Evolutionary conservation across 2,113 vertebrate species (phyloP).

Genomic region (Sorex araneus): DNA sequence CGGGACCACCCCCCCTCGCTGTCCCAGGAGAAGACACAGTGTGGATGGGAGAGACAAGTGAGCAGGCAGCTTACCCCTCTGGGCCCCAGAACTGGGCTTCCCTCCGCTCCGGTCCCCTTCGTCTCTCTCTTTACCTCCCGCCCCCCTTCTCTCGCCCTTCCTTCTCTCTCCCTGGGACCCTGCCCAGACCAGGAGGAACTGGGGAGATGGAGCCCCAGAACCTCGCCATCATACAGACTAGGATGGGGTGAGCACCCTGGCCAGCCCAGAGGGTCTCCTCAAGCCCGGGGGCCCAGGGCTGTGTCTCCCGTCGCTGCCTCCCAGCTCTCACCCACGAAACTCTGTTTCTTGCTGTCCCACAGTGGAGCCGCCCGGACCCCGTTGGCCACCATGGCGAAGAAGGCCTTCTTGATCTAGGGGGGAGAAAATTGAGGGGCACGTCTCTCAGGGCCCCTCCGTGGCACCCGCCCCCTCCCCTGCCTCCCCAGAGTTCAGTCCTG

Average conservation of each 20-base stretch:
- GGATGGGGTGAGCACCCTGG: not conserved
- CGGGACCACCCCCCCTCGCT: too few species aligned
- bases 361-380: slow-evolving; percentile 95
- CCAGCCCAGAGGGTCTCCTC: not conserved
- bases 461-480: not conserved
- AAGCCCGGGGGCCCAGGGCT: not conserved
- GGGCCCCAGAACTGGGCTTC: not conserved
- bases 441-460: not conserved
- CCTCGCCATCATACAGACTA: not conserved
- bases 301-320: slow-evolving; percentile 53
- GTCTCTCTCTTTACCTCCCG: too few species aligned
- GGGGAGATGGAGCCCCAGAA: not conserved
- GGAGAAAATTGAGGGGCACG: not conserved
- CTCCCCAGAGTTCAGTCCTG: too few species aligned
- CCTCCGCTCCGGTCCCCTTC: not conserved
- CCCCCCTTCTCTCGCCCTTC: not conserved
- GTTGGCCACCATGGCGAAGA: slow-evolving; percentile 95
- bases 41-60: too few species aligned
- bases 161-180: not conserved
- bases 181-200: not conserved
- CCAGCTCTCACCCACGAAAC: slow-evolving; percentile 95
- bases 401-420: slow-evolving; percentile 96
- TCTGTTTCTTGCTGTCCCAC: slow-evolving; percentile 96
- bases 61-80: too few species aligned
- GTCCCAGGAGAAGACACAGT: too few species aligned